Evolutionary conservation across 2,113 vertebrate genomes (phyloP).

Genomic region (Galeopterus variegatus): DNA sequence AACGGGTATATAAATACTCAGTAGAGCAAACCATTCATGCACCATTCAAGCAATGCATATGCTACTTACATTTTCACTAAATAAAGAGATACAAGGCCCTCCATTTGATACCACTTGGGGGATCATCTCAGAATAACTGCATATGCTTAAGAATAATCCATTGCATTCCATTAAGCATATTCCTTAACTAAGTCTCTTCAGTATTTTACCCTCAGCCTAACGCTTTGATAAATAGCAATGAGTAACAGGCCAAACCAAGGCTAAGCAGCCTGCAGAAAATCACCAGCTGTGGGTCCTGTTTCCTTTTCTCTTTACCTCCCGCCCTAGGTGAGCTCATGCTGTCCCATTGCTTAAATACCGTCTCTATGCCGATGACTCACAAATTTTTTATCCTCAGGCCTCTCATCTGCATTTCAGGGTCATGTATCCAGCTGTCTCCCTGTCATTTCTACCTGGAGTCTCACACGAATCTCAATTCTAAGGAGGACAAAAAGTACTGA

Average conservation of each 20-base stretch:
- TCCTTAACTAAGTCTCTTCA: constrained; percentile 73
- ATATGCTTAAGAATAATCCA: constrained; percentile 53
- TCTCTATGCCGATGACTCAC: constrained; percentile 45
- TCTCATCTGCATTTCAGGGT: constrained; percentile 58
- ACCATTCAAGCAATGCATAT: neutral
- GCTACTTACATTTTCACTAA: constrained; percentile 4
- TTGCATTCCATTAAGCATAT: constrained; percentile 46
- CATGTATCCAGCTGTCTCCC: constrained; percentile 57
- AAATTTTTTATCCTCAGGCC: constrained; percentile 51
- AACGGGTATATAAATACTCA: neutral
- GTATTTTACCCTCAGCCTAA: constrained; percentile 55
- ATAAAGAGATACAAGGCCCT: neutral
- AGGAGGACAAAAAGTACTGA: constrained; percentile 18
- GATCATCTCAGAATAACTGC: neutral
- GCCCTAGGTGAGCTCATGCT: constrained; percentile 51
- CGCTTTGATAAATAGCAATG: constrained; percentile 70
- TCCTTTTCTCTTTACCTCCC: neutral
- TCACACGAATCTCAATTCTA: constrained; percentile 58
- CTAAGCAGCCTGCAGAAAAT: constrained; percentile 48
- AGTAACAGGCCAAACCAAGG: constrained; percentile 66
- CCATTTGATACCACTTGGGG: neutral
- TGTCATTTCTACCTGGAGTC: constrained; percentile 53
- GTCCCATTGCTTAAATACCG: constrained; percentile 35
- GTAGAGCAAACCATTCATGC: neutral
- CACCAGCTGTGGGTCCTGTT: neutral